Evolutionary conservation across 2,797 vertebrate species (phyloP), one percentile per base, ranked within the genome.

Genomic region (Carapus acus): DNA sequence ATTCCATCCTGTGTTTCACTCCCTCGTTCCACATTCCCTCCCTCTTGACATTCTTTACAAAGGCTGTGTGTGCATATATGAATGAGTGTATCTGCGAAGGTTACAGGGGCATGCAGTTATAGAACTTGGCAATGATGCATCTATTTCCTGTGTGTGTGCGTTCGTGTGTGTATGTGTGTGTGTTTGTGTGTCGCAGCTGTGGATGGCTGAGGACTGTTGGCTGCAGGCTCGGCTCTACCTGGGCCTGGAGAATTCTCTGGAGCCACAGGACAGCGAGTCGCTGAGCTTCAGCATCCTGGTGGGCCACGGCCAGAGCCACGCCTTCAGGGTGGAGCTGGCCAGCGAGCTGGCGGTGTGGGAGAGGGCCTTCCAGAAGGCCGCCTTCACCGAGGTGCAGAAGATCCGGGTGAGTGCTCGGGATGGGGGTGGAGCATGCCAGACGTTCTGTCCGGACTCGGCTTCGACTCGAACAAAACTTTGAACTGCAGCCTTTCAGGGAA

Each of bases 331-430:
- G 8, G 94, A 94, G 73, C 84, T 93, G 73, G 91, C 89, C 54
- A 87, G 75, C 1, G 94, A 97, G 57, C 74, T 97, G 49, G 90
- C 86, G 0, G 33, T 87, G 36, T 97, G 94, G 94, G 94, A 97
- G 79, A 92, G 87, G 76, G 86, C 91, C 16, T 97, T 97, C 82
- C 94, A 96, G 78, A 92, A 84, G 85, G 92, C 94, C 0, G 90
- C 91, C 44, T 97, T 92, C 85, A 73, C 89, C 85, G 94, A 96
- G 75, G 94, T 97, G 56, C 94, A 92, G 78, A 89, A 91, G 79
- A 87, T 86, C 16, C 84, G 88, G 79, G 94, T 94, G 81, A 93
- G 93, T 86, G 51, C 24, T 27, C 24, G 5, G 5, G 24, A 27
- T 27, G 24, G 9, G 4, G 24, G 24, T 5, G 24, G 24, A n/a